Conservation (phyloP, 2,797 vertebrate species). For the Cottoperca gobio region DNA sequence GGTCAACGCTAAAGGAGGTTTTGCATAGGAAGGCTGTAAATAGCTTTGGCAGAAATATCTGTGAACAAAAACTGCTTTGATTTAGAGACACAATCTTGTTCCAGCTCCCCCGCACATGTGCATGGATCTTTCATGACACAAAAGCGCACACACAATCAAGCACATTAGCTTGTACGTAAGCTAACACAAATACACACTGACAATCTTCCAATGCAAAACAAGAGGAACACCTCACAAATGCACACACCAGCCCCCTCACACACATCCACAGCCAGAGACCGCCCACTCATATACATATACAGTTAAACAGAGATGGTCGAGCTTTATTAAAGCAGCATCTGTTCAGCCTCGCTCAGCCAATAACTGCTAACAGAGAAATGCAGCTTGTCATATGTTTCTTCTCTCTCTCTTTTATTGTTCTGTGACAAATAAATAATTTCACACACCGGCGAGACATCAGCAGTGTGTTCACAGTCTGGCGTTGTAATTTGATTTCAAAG, state of each 20-base stretch:
- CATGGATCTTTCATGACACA: slow-evolving; percentile 30
- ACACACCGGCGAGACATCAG: neutral
- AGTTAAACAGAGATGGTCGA: slow-evolving; percentile 38
- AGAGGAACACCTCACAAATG: slow-evolving; percentile 15
- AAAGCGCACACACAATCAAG: neutral
- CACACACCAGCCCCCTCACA: slow-evolving; percentile 36
- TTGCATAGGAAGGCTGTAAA: slow-evolving; percentile 12
- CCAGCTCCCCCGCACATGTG: slow-evolving; percentile 36
- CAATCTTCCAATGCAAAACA: slow-evolving; percentile 6
- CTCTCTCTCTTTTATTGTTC: neutral
- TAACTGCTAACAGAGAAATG: slow-evolving; percentile 29
- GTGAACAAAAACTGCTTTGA: slow-evolving; percentile 19
- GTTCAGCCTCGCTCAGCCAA: slow-evolving; percentile 30
- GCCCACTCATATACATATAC: slow-evolving; percentile 60
- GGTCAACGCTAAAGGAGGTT: neutral
- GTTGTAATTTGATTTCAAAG: slow-evolving; percentile 29
- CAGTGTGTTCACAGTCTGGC: neutral
- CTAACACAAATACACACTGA: slow-evolving; percentile 6
- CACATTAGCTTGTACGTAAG: neutral
- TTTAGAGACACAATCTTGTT: slow-evolving; percentile 21
- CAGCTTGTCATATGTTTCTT: neutral
- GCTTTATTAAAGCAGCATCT: slow-evolving; percentile 59
- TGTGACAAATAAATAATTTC: slow-evolving; percentile 31
- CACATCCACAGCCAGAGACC: slow-evolving; percentile 56
- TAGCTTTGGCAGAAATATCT: slow-evolving; percentile 30